A percentile compares a stretch with the other conserved stretches of the same genome.
Evolutionary conservation across 2,113 vertebrate species (phyloP).

Genomic region (Propithecus coquereli): DNA sequence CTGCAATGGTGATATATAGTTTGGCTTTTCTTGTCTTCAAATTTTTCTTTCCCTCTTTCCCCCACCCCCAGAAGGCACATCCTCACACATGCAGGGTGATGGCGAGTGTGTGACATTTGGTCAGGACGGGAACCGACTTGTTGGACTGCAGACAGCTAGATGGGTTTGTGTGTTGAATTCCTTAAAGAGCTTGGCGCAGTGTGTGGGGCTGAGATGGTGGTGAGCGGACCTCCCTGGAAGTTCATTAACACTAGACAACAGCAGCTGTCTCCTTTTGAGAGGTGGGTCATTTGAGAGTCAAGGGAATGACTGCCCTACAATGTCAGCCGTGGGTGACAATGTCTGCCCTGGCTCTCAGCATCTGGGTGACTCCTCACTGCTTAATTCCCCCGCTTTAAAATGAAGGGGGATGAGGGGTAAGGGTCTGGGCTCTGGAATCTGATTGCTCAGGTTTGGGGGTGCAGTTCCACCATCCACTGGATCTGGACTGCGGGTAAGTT

Average conservation of each 20-base stretch:
- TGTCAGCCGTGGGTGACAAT: not conserved
- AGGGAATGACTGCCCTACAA: not conserved
- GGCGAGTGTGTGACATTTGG: not conserved
- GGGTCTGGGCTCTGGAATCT: not conserved
- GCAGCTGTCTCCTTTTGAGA: not conserved
- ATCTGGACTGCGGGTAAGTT: not conserved
- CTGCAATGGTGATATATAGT: not conserved
- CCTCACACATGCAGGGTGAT: not conserved
- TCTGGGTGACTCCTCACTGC: not conserved
- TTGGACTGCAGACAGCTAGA: not conserved
- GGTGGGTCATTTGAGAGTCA: not conserved
- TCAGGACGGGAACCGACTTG: not conserved
- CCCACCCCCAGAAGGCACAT: not conserved
- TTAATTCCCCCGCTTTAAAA: not conserved
- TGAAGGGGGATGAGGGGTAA: not conserved
- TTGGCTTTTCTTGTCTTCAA: not conserved
- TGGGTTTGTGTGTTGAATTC: not conserved
- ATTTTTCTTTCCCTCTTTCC: not conserved
- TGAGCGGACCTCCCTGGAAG: not conserved
- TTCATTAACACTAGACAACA: not conserved
- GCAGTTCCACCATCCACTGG: not conserved
- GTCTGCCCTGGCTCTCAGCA: not conserved
- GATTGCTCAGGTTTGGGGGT: not conserved
- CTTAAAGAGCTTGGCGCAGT: not conserved
- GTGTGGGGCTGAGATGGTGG: not conserved